phyloP scores from a whole-genome alignment of 2,797 vertebrate genomes.

The Rhabdophis nuchalis region DNA sequence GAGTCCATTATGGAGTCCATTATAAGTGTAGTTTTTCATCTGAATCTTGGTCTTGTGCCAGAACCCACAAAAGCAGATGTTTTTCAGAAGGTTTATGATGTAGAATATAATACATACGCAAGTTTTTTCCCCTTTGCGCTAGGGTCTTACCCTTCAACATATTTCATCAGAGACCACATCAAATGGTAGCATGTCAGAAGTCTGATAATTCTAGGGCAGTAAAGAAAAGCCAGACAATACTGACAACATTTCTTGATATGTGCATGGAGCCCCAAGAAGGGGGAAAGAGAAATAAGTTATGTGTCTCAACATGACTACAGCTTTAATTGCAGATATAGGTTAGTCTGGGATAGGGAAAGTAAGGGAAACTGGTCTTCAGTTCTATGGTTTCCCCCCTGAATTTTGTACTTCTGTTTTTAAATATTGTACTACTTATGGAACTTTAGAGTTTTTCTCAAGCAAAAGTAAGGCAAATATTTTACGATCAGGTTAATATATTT shows the following conservation, averaged over 20 bases:
- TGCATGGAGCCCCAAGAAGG: neutral
- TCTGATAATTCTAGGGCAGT: neutral
- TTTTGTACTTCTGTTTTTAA: neutral
- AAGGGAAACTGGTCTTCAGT: neutral
- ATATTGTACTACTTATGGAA: neutral
- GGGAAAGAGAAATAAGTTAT: neutral
- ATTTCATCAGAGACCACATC: neutral
- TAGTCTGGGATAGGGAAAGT: neutral
- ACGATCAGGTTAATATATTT: neutral
- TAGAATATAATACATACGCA: neutral
- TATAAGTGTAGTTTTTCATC: neutral
- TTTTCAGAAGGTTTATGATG: neutral
- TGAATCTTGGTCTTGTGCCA: neutral
- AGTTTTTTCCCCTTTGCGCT: neutral
- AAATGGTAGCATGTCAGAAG: neutral
- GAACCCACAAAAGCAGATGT: neutral
- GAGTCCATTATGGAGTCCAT: neutral
- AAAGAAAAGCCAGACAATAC: conserved; percentile 4
- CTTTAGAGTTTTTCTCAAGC: neutral
- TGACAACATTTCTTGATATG: neutral
- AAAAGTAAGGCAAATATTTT: neutral
- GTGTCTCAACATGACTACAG: neutral
- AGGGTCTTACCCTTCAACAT: neutral
- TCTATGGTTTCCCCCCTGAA: neutral
- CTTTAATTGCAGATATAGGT: neutral